Evolutionary conservation across 2,113 vertebrate species (phyloP), one percentile per base, ranked within the genome.

Genomic region (Empidonax traillii): DNA sequence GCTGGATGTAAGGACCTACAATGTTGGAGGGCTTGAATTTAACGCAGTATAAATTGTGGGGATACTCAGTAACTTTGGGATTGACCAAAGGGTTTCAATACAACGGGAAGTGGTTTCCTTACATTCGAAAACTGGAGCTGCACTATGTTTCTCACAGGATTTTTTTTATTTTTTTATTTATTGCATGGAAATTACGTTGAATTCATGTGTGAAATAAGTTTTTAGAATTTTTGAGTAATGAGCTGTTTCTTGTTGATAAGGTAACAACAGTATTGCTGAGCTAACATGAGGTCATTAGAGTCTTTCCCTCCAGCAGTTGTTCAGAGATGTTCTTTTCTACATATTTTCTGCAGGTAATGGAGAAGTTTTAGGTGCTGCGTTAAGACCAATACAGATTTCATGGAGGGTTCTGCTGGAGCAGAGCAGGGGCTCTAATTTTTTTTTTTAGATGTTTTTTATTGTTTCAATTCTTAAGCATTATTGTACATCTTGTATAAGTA

Each of bases 1-100:
- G 56, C 98, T 99, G 22, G 99, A 99, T 80, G 99, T 99, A 93
- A 97, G 97, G 51, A 47, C 25, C 21, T 39, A 12, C 33, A 6
- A 2, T 13, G 27, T 41, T 61, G 58, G 43, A 69, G 52, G 28
- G 24, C 33, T 91, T 71, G 52, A 61, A 66, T 87, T 75, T 52
- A 49, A 62, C 24, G 4, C 8, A 1, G 6, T 25, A 4, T 10
- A 43, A 16, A 15, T 33, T 41, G 39, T 41, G 39, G 39, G 11
- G 39, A 41, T 41, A 41, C 39, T 41, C 39, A 41, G 39, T 41
- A 41, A 41, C 39, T 41, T 86, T 14, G 30, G 39, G 39, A 6
- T 89, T 74, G 33, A 17, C 30, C 0, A 0, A 6, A n/a, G 22
- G 21, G 3, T 43, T 83, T 69, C 52, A 76, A 2, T 78, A 17